Evolutionary conservation across 1,140 invertebrate genomes (phyloP), one percentile per base, ranked within the genome.

Genomic region (Musca domestica): DNA sequence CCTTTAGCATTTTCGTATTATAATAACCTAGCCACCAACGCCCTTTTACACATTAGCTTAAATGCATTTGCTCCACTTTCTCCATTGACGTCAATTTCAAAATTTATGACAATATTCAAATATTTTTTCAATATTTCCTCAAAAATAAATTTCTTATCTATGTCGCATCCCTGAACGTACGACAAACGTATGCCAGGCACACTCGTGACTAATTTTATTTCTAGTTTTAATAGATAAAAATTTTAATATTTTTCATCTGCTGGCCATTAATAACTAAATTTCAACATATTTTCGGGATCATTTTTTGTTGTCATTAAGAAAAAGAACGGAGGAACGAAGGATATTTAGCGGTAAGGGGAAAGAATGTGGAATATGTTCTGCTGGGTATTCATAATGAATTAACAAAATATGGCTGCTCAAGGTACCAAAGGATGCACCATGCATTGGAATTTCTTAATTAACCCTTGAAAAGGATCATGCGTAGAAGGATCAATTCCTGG

Each of bases 111-210:
- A 19, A n/a, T 51, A 19, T 51, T 2, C 0, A 51, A 19, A 58
- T n/a, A n/a, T 58, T 1, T 6, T n/a, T 9, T 27, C 25, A 41
- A n/a, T 7, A 41, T 41, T 7, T 41, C 34, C 34, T 41, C 27
- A 30, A 30, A 41, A 58, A 30, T 30, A 58, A 30, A 17, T 58
- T 58, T 58, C 23, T 58, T 27, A 58, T 58, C 52, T 54, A 20
- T 30, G 27, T 30, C 34, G 6, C 34, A 12, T 25, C 25, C 17
- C 7, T 17, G 12, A 19, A 41, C 30, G 56, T 34, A 61, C 56
- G 56, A 61, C 56, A 61, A 41, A 61, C 34, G 56, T 20, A 61
- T 23, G 56, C 56, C 12, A 20, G n/a, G 30, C 56, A 61, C 34
- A 61, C 30, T 61, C 10, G 34, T 61, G 30, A 19, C 34, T 15